Evolutionary conservation across 2,113 vertebrate species (phyloP).

Genomic region (Otus sunia): DNA sequence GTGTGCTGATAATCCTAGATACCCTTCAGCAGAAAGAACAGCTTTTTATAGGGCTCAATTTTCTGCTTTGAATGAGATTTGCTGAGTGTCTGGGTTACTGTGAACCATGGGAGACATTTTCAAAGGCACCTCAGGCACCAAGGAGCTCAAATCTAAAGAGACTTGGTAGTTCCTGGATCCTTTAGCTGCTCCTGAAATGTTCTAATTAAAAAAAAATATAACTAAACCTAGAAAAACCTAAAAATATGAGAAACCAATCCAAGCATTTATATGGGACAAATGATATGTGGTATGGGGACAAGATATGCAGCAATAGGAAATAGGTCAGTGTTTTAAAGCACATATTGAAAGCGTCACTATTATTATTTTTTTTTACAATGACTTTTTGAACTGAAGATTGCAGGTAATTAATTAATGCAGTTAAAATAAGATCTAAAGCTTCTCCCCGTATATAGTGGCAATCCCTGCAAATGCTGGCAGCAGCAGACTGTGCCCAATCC

Average conservation of each 20-base stretch:
- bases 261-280: neutral
- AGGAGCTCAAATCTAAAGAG: neutral
- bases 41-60: neutral
- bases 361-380: neutral
- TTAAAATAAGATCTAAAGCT: neutral
- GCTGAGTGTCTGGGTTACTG: neutral
- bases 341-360: neutral
- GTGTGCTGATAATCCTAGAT: constrained; percentile 24
- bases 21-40: neutral
- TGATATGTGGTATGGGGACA: neutral
- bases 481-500: neutral
- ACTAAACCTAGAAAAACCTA: neutral
- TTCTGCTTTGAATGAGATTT: constrained; percentile 33
- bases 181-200: neutral
- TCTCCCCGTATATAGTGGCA: neutral
- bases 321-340: neutral
- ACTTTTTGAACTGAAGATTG: neutral
- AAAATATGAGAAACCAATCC: neutral
- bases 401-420: neutral
- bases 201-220: neutral
- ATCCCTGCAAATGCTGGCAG: neutral
- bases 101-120: neutral
- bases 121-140: neutral
- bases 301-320: neutral
- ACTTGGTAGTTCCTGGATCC: neutral